Evolutionary conservation across 2,888 invertebrate species (phyloP).

Genomic region (Tetramorium bicarinatum): DNA sequence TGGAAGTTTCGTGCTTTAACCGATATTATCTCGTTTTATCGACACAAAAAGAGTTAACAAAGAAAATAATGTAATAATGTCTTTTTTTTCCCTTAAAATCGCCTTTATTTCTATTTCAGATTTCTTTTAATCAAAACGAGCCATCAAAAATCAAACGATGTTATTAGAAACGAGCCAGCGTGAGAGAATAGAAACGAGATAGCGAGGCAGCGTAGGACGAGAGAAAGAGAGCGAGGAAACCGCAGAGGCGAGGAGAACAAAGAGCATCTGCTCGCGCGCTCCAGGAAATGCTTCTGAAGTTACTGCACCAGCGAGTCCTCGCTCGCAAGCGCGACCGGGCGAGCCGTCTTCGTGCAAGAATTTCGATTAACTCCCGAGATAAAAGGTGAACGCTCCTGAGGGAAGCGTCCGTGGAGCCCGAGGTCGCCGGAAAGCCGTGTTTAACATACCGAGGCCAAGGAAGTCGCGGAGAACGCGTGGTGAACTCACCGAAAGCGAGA

Average conservation of each 20-base stretch:
- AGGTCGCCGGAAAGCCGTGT: conserved; percentile 70
- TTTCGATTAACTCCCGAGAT: conserved; percentile 80
- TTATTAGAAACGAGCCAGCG: background rate
- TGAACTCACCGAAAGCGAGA: conserved; percentile 21
- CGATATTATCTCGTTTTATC: background rate
- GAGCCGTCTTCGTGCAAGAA: conserved; percentile 78
- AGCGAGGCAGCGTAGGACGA: conserved; percentile 10
- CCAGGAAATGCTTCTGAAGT: conserved; percentile 71
- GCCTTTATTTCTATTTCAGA: background rate
- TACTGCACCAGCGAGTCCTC: conserved; percentile 34
- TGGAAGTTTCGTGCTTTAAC: background rate
- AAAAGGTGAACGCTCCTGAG: conserved; percentile 82
- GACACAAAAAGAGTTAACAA: background rate
- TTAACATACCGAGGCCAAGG: conserved; percentile 65
- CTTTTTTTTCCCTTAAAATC: background rate
- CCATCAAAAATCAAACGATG: background rate
- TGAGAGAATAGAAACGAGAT: conserved; percentile 9
- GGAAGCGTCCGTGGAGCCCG: conserved; percentile 68
- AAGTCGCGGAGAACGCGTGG: conserved; percentile 28
- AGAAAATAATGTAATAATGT: background rate
- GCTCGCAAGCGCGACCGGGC: conserved; percentile 56
- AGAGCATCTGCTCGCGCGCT: conserved; percentile 66
- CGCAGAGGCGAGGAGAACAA: conserved; percentile 62
- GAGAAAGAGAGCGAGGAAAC: conserved; percentile 33
- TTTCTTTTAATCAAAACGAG: background rate